Evolutionary conservation across 2,797 vertebrate species (phyloP).

Genomic region (Pangasius larnaudii): DNA sequence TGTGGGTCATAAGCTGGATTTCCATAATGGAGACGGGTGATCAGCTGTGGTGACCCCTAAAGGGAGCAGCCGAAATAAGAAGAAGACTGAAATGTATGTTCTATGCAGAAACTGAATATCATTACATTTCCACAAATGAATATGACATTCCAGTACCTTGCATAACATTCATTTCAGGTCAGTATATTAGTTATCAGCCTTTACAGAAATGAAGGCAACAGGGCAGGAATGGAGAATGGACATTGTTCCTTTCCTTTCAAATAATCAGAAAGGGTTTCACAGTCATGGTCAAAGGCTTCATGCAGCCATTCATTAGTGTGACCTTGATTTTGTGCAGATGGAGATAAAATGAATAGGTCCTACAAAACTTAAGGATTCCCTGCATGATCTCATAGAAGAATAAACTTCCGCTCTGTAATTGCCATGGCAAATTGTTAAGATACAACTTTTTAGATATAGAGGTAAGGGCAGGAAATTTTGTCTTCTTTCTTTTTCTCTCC

Average conservation of each 20-base stretch:
- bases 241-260: constrained; percentile 18
- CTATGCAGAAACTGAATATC: background rate
- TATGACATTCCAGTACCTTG: background rate
- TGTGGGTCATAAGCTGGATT: no score
- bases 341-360: constrained; percentile 20
- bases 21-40: no score
- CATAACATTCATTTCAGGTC: background rate
- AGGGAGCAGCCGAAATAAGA: no score
- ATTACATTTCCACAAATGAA: background rate
- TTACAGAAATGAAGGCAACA: background rate
- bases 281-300: background rate
- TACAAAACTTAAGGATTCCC: background rate
- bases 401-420: constrained; percentile 40
- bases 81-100: no score
- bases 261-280: constrained; percentile 23
- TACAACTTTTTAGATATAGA: background rate
- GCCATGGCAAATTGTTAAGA: constrained; percentile 29
- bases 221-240: background rate
- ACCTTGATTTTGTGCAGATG: constrained; percentile 12
- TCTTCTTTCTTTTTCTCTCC: background rate
- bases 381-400: constrained; percentile 33
- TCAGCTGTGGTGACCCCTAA: no score
- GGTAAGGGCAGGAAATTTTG: constrained; percentile 11
- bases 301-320: constrained; percentile 29
- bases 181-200: constrained; percentile 4